These are phyloP conservation scores for Pangasianodon gigas DNA, from an alignment of 2,113 vertebrate species.

Conservation along the genomic window DNA sequence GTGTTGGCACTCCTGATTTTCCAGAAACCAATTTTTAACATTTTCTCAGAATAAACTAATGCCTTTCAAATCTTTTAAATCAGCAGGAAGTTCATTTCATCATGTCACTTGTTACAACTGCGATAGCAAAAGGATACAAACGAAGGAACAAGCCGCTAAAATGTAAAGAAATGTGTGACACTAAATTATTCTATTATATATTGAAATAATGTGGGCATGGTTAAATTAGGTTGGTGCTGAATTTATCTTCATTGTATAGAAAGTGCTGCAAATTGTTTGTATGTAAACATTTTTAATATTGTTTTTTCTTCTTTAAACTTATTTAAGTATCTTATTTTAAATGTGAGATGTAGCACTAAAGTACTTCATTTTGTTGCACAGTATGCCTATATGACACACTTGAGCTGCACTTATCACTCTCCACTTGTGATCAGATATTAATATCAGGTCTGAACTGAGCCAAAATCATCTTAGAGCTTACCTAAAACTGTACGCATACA, in stretches of 20 bases:
- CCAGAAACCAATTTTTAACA: no score
- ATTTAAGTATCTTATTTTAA: background rate
- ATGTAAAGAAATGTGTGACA: no score
- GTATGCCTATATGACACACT: background rate
- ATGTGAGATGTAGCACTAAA: background rate
- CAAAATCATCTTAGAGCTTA: conserved; percentile 3
- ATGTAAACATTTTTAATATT: background rate
- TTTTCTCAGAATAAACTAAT: background rate
- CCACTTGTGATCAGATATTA: background rate
- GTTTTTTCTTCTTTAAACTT: no score
- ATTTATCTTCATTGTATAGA: background rate
- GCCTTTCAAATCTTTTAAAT: no score
- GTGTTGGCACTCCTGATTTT: no score
- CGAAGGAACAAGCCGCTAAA: background rate
- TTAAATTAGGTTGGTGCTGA: background rate
- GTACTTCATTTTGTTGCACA: background rate
- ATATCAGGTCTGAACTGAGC: background rate
- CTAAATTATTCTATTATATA: no score
- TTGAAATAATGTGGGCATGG: no score
- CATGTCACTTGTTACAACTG: no score
- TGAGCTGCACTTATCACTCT: background rate
- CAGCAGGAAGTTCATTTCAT: background rate
- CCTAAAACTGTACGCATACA: conserved; percentile 32
- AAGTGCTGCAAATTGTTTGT: background rate
- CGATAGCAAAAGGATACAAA: background rate